Percentiles rank a stretch among this genome's conserved stretches.
Evolutionary conservation across 2,113 vertebrate species (phyloP).

Genomic region (Anolis sagrei): DNA sequence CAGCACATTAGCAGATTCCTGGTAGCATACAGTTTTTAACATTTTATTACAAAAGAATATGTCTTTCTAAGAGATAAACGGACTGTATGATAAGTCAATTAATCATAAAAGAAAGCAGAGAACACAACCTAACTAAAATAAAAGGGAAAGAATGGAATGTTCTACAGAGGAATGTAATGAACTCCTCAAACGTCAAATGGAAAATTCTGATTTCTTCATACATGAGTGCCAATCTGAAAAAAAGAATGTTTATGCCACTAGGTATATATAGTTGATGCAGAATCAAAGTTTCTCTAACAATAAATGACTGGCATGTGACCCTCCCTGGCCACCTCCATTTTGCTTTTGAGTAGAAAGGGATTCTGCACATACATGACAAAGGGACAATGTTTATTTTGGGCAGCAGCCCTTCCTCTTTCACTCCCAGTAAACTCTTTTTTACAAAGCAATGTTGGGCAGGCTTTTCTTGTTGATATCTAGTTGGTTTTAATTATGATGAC

Average conservation of each 20-base stretch:
- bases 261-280: background rate
- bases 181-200: slow-evolving; percentile 42
- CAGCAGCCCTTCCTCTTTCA: background rate
- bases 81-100: slow-evolving; percentile 8
- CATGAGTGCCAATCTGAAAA: background rate
- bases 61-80: slow-evolving; percentile 37
- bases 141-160: slow-evolving; percentile 56
- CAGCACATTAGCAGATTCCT: slow-evolving; percentile 19
- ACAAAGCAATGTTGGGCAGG: too few species aligned
- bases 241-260: background rate
- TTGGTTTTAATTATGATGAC: too few species aligned
- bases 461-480: too few species aligned
- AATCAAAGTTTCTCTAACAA: background rate
- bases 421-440: background rate
- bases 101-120: slow-evolving; percentile 35
- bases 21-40: slow-evolving; percentile 29
- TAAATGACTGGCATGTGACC: background rate
- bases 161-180: slow-evolving; percentile 36
- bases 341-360: background rate
- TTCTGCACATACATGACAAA: background rate
- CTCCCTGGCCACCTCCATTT: background rate
- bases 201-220: slow-evolving; percentile 25
- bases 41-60: slow-evolving; percentile 24
- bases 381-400: background rate
- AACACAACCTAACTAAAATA: slow-evolving; percentile 41